Conservation (phyloP, 2,113 vertebrate species). For the Electrona antarctica region DNA sequence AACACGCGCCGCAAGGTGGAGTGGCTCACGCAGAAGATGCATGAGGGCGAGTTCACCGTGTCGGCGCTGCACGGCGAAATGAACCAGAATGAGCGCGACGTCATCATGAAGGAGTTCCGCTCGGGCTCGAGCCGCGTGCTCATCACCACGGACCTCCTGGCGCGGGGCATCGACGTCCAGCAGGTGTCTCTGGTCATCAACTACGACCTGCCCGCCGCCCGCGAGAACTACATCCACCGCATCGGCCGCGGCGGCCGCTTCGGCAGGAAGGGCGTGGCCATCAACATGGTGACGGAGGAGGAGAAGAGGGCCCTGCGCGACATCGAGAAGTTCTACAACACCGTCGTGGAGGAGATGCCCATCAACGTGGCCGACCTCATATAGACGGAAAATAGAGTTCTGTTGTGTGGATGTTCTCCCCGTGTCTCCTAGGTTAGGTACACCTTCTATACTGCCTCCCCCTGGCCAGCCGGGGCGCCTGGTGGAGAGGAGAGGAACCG, state of each 20-base stretch:
- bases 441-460: too few relatives aligned
- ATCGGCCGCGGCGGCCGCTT: constrained; percentile 89
- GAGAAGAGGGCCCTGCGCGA: constrained; percentile 89
- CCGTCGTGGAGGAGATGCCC: constrained; percentile 90
- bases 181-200: constrained; percentile 85
- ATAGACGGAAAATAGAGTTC: constrained; percentile 43
- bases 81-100: constrained; percentile 92
- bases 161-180: constrained; percentile 84
- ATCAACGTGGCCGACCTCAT: constrained; percentile 91
- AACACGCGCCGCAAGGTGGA: constrained; percentile 93
- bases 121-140: constrained; percentile 90
- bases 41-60: constrained; percentile 89
- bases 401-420: too few relatives aligned
- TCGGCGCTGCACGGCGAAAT: constrained; percentile 93
- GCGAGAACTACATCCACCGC: constrained; percentile 86
- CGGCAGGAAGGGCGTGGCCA: constrained; percentile 88
- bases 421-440: too few relatives aligned
- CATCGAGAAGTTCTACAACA: constrained; percentile 93
- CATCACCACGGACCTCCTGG: constrained; percentile 87
- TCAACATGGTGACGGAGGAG: constrained; percentile 91
- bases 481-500: too few relatives aligned
- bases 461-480: too few relatives aligned
- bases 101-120: constrained; percentile 93
- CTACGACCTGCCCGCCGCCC: constrained; percentile 85
- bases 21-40: constrained; percentile 94